A percentile compares a stretch with the other conserved stretches of the same genome.
These are phyloP conservation scores for Ptychodera flava DNA, from an alignment of 35 echinoderm and acorn worm species.

Conservation along the genomic window DNA sequence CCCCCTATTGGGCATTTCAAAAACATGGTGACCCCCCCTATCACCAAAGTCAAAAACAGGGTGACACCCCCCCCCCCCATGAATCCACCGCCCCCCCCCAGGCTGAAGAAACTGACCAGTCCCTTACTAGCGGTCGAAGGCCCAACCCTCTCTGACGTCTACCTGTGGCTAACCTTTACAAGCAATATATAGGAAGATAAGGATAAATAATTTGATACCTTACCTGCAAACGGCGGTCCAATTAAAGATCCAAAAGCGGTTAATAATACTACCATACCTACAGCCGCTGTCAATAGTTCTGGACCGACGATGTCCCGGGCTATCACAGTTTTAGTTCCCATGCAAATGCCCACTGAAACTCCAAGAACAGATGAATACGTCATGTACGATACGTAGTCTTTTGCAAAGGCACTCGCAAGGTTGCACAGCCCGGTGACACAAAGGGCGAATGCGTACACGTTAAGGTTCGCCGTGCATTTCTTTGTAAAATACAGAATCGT, in stretches of 20 bases:
- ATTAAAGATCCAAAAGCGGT: conserved; percentile 17
- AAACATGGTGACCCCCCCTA: too few species aligned
- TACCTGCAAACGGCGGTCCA: conserved; percentile 23
- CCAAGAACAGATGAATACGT: neutral
- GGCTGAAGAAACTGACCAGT: too few species aligned
- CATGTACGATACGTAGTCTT: neutral
- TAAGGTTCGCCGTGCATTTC: neutral
- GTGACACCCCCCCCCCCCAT: too few species aligned
- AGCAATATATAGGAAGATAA: too few species aligned
- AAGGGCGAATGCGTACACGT: conserved; percentile 6
- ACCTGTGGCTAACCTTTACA: too few species aligned
- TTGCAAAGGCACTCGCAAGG: conserved; percentile 4
- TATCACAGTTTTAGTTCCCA: conserved; percentile 5
- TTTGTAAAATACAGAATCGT: neutral
- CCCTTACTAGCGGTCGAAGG: too few species aligned
- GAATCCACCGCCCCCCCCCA: too few species aligned
- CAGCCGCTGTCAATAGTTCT: conserved; percentile 4
- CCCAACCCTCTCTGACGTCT: too few species aligned
- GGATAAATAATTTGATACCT: too few species aligned
- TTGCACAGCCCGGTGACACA: neutral
- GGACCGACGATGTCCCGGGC: conserved; percentile 22
- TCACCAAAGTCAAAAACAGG: too few species aligned
- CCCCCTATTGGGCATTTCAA: too few species aligned
- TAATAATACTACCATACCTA: conserved; percentile 19
- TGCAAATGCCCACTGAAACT: neutral